Evolutionary conservation across 92 coral and sea anemone genomes (phyloP).

Genomic region (Bergia puertoricense): DNA sequence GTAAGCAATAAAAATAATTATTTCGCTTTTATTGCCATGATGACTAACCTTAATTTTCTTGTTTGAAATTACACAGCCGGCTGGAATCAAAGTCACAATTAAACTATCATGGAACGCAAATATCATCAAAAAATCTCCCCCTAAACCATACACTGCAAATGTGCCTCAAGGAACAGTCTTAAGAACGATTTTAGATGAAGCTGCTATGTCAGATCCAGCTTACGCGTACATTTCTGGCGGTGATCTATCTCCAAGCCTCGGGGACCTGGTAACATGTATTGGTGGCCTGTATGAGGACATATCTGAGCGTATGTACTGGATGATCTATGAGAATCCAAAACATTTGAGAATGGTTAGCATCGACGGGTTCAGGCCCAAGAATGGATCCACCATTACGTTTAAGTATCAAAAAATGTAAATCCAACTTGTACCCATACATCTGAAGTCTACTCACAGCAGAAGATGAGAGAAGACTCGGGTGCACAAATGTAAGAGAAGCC

Average conservation of each 20-base stretch:
- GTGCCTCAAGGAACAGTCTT: constrained; percentile 33
- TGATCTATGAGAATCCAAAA: constrained; percentile 26
- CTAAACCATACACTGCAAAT: constrained; percentile 10
- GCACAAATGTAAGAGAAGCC: neutral
- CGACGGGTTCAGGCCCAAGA: constrained; percentile 19
- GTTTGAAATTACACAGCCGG: neutral
- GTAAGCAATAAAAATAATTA: too few species aligned
- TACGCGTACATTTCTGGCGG: constrained; percentile 20
- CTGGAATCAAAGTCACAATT: constrained; percentile 13
- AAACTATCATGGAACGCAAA: constrained; percentile 40
- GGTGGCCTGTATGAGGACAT: constrained; percentile 18
- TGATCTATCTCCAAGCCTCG: neutral
- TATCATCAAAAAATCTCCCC: constrained; percentile 17
- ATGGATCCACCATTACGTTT: constrained; percentile 24
- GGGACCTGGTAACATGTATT: constrained; percentile 25
- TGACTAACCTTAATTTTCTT: neutral
- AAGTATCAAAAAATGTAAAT: constrained; percentile 26
- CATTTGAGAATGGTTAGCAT: constrained; percentile 28
- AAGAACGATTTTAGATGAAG: constrained; percentile 23
- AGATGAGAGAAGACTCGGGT: neutral
- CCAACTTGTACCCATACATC: neutral
- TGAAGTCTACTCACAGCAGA: neutral
- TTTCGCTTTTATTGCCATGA: neutral
- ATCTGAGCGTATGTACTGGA: constrained; percentile 38
- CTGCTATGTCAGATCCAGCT: constrained; percentile 22